Base-by-base conservation (phyloP, 1,140 invertebrate species). In the Tetramorium alpestre region DNA sequence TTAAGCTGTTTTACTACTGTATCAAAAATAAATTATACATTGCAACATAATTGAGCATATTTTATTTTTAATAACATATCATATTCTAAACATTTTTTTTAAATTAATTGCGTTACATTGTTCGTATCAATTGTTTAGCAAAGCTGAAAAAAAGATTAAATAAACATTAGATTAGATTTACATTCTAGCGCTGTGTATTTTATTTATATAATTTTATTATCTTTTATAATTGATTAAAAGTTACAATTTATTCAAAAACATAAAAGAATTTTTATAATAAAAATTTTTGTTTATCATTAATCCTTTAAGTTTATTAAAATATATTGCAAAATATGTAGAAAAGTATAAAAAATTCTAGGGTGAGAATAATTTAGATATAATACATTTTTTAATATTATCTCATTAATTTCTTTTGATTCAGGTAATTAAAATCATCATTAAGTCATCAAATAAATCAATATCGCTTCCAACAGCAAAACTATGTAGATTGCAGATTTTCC, bases 401-500 rank as follows among this genome's bases (percentile, higher is more conserved):
- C 16, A 69, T 56, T n/a, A 64, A 16, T 54, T 16, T 69, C 7
- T 16, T 18, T 47, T 8, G 11, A 41, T 73, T 38, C 13, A 69
- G 54, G 25, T 0, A 38, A 54, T 69, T 54, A 54, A n/a, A 69
- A 54, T 10, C 44, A 25, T 13, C 7, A 56, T 67, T 44, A 67
- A 67, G 11, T 67, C n/a, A 82, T 33, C 16, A 47, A 73, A 22
- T 60, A 60, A 49, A 33, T 82, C 10, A 47, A 73, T 60, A 82
- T 73, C 25, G 18, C 11, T 47, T 47, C 11, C 38, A 10, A 33
- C 58, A 28, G 10, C 16, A 22, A 56, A 28, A 0, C 5, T 41
- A 54, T 60, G 51, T 10, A n/a, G 7, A 33, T 25, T 58, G 22
- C 78, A 44, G 10, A 82, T 73, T 73, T 82, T 49, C 18, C 51